These are phyloP conservation scores for Drosophila kepulauana DNA, from an alignment of 1,140 invertebrate species.

Conservation along the genomic window DNA sequence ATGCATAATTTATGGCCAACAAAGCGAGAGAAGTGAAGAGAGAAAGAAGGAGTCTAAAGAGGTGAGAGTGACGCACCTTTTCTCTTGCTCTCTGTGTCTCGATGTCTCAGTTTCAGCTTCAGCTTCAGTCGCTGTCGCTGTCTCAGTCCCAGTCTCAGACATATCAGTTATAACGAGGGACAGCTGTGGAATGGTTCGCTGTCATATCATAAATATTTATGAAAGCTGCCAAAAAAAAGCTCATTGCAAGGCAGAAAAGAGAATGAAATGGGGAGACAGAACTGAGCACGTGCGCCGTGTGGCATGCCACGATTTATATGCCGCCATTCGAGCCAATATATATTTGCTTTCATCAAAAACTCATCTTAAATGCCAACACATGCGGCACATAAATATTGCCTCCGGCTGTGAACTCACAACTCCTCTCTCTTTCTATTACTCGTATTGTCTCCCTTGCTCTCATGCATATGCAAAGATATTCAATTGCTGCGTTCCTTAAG, in stretches of 20 bases:
- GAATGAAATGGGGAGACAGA: no score
- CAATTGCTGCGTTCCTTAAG: slow-evolving; percentile 54
- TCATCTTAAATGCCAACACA: slow-evolving; percentile 78
- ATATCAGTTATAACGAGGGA: slow-evolving; percentile 53
- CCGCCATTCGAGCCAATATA: slow-evolving; percentile 57
- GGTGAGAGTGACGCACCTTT: slow-evolving; percentile 29
- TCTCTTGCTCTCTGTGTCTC: neutral
- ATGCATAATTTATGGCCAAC: slow-evolving; percentile 75
- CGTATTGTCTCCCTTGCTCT: neutral
- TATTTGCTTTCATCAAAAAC: slow-evolving; percentile 69
- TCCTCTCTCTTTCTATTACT: neutral
- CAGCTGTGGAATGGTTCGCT: slow-evolving; percentile 45
- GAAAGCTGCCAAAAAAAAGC: slow-evolving; percentile 59
- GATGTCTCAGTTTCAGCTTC: slow-evolving; percentile 2
- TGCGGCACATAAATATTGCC: slow-evolving; percentile 64
- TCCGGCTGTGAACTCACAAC: neutral
- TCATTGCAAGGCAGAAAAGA: neutral
- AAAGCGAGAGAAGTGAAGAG: neutral
- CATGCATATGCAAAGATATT: slow-evolving; percentile 24
- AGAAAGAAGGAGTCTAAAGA: neutral
- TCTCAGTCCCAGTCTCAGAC: slow-evolving; percentile 20
- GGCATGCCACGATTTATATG: slow-evolving; percentile 57
- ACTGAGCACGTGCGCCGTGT: slow-evolving; percentile 52
- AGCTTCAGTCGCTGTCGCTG: neutral
- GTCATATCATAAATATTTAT: slow-evolving; percentile 78